phyloP scores from a whole-genome alignment of 2,888 invertebrate species.

The Microctonus brassicae region DNA sequence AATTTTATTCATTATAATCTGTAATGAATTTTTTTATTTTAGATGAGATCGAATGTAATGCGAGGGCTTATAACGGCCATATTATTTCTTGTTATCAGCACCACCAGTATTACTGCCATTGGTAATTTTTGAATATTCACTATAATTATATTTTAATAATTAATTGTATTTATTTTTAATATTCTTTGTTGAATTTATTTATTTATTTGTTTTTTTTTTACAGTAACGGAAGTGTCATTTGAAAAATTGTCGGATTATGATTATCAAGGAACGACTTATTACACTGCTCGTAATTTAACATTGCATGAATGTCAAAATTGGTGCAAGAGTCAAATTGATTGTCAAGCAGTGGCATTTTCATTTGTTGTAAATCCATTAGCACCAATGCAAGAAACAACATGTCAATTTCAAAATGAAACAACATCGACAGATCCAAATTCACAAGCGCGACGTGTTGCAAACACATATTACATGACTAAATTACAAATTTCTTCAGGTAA shows the following conservation, averaged over 20 bases:
- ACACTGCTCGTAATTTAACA: slow-evolving; percentile 91
- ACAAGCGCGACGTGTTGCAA: slow-evolving; percentile 84
- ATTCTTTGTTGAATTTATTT: background rate
- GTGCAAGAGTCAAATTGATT: slow-evolving; percentile 93
- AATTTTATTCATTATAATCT: too few species aligned
- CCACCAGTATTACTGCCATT: slow-evolving; percentile 56
- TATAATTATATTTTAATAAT: background rate
- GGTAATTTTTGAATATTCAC: slow-evolving; percentile 49
- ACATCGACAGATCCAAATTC: slow-evolving; percentile 91
- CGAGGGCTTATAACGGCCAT: slow-evolving; percentile 55
- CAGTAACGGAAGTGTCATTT: slow-evolving; percentile 86
- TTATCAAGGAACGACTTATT: slow-evolving; percentile 91
- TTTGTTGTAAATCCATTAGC: slow-evolving; percentile 93
- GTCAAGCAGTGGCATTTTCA: slow-evolving; percentile 93
- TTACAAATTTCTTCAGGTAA: slow-evolving; percentile 84
- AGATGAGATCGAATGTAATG: slow-evolving; percentile 63
- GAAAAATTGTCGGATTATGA: slow-evolving; percentile 94
- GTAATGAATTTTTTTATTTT: too few species aligned
- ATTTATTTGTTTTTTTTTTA: background rate
- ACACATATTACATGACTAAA: slow-evolving; percentile 96
- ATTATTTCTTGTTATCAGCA: slow-evolving; percentile 54
- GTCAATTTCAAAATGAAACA: slow-evolving; percentile 92
- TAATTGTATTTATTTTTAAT: background rate
- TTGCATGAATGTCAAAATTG: slow-evolving; percentile 95
- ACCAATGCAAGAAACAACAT: slow-evolving; percentile 91